Conservation (phyloP, 1,140 invertebrate genomes). For the Platorchestia sp. region DNA sequence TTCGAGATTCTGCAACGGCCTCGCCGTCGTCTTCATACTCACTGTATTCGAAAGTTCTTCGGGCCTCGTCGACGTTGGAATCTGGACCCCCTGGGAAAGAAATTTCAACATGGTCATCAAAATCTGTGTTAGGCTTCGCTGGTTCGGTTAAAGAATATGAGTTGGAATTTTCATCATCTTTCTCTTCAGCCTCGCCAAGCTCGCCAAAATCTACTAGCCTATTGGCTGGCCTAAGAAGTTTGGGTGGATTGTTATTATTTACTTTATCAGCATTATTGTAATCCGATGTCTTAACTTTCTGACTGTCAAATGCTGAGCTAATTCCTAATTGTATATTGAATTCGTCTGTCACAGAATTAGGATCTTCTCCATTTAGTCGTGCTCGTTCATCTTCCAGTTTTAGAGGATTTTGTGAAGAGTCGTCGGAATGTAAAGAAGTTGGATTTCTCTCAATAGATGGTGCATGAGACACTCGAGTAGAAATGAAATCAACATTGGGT, state of each 20-base stretch:
- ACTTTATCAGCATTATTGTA: background rate
- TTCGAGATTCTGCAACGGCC: conserved; percentile 18
- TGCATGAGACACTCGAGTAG: background rate
- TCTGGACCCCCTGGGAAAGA: background rate
- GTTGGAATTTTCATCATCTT: background rate
- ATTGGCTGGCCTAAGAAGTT: background rate
- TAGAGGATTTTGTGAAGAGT: background rate
- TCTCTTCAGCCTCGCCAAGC: background rate
- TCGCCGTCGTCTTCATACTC: conserved; percentile 14
- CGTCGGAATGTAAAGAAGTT: background rate
- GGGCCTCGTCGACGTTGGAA: conserved; percentile 15
- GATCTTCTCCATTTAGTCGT: background rate
- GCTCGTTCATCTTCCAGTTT: background rate
- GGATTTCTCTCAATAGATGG: background rate
- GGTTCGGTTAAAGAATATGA: background rate
- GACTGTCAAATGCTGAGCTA: background rate
- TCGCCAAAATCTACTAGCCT: background rate
- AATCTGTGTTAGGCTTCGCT: background rate
- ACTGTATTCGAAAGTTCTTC: background rate
- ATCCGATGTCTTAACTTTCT: background rate
- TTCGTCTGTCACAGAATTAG: background rate
- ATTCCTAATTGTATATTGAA: background rate
- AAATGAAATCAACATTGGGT: conserved; percentile 11
- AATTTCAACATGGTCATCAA: background rate
- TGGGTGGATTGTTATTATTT: background rate